Evolutionary conservation across 2,888 invertebrate genomes (phyloP).

Genomic region (Acronicta aceris): DNA sequence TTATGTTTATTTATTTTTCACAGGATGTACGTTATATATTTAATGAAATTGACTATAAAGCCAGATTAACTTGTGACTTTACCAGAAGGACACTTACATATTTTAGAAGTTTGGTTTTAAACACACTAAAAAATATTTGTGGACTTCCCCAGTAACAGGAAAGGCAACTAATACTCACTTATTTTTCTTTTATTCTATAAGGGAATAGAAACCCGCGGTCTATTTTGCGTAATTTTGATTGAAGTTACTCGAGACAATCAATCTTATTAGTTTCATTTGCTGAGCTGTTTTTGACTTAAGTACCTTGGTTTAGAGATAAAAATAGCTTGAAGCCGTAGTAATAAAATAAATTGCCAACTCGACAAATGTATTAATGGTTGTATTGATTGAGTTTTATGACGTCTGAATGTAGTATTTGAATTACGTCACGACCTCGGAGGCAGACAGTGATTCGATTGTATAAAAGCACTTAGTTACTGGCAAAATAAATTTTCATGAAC

Average conservation of each 20-base stretch:
- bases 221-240: slow-evolving; percentile 52
- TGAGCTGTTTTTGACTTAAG: slow-evolving; percentile 25
- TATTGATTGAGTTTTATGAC: slow-evolving; percentile 63
- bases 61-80: too few species aligned
- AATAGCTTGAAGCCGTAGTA: slow-evolving; percentile 21
- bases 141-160: too few species aligned
- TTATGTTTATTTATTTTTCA: too few species aligned
- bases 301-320: slow-evolving; percentile 6
- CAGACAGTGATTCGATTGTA: slow-evolving; percentile 37
- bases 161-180: too few species aligned
- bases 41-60: too few species aligned
- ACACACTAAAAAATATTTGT: too few species aligned
- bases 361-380: slow-evolving; percentile 60
- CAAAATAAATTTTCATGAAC: slow-evolving; percentile 23
- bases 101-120: too few species aligned
- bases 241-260: slow-evolving; percentile 46
- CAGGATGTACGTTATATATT: too few species aligned
- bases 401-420: slow-evolving; percentile 45
- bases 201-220: slow-evolving; percentile 24
- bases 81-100: too few species aligned
- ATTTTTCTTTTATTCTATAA: not conserved
- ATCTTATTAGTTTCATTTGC: slow-evolving; percentile 38
- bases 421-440: slow-evolving; percentile 34
- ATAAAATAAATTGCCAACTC: slow-evolving; percentile 55
- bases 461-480: slow-evolving; percentile 48